Evolutionary conservation across 2,797 vertebrate species (phyloP), one percentile per base, ranked within the genome.

Genomic region (Vespertilio murinus): DNA sequence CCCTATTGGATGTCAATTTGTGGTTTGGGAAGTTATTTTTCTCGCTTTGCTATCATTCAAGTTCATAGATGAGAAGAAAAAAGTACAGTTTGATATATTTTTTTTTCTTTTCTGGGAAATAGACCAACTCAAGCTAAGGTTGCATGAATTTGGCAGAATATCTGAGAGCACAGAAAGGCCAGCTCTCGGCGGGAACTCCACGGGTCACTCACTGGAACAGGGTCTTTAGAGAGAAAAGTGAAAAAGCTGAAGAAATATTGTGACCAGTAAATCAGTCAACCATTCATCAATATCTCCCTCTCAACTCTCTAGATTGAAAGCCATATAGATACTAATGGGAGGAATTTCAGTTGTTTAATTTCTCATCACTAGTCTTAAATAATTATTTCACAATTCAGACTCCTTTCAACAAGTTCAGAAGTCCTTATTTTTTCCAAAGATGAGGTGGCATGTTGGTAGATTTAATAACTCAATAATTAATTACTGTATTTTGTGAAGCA

Each of bases 51-150:
- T 93, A 61, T 59, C 23, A 77, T 87, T 81, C 54, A 95, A 75
- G 56, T 70, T 82, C 35, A 54, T 30, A 78, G 23, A 92, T 88
- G 33, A 92, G 88, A 94, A 64, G 13, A 75, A 84, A 84, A 91
- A 88, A 74, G 1, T 61, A 45, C 14, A 79, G 56, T 67, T 94
- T 86, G 4, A 78, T 71, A 73, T 70, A 4, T 45, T 65, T 33
- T 70, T 30, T 75, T 81, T 33, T 79, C 23, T 65, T 81, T 73
- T 77, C 40, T 59, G 4, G 61, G 22, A 12, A 89, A 79, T 64
- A 59, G n/a, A 65, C 5, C 1, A 20, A 35, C 2, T 79, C 30
- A 70, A 23, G 45, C 25, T 84, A 74, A 85, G 52, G 38, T 20
- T n/a, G 0, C 78, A 30, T 64, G 90, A 73, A 83, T 2, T 52